These are phyloP conservation scores for Bombylius discolor DNA, from an alignment of 2,888 invertebrate genomes.

Conservation along the genomic window DNA sequence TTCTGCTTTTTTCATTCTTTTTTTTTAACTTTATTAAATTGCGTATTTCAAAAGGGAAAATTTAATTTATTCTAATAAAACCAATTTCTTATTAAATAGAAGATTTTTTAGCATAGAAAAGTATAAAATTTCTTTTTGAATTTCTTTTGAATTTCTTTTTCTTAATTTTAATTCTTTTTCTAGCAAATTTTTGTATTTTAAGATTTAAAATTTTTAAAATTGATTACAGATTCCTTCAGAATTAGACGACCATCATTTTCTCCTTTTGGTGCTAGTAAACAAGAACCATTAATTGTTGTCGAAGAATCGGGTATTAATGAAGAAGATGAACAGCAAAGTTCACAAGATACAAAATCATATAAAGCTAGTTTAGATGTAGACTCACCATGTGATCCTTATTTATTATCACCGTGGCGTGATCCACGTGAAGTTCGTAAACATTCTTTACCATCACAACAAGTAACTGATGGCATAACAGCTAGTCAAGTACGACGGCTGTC, in stretches of 20 bases:
- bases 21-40: too few species aligned
- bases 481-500: constrained; percentile 74
- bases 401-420: constrained; percentile 69
- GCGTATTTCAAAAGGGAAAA: too few species aligned
- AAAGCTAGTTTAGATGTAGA: constrained; percentile 58
- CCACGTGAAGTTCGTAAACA: constrained; percentile 62
- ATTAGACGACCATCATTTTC: constrained; percentile 57
- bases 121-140: too few species aligned
- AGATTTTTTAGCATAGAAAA: too few species aligned
- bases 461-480: constrained; percentile 73
- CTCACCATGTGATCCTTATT: constrained; percentile 67
- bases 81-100: not conserved
- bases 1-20: too few species aligned
- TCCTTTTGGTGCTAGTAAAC: constrained; percentile 38
- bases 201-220: too few species aligned
- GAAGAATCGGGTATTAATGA: constrained; percentile 60
- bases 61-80: too few species aligned
- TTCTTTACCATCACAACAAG: constrained; percentile 71
- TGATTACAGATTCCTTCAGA: constrained; percentile 33
- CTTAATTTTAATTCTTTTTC: too few species aligned
- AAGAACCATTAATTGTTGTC: constrained; percentile 70
- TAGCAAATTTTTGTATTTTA: too few species aligned
- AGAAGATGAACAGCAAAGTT: constrained; percentile 43
- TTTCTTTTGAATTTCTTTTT: too few species aligned
- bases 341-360: constrained; percentile 38